Evolutionary conservation across 1,140 invertebrate species (phyloP), one percentile per base, ranked within the genome.

Genomic region (Euglossa dilemma): DNA sequence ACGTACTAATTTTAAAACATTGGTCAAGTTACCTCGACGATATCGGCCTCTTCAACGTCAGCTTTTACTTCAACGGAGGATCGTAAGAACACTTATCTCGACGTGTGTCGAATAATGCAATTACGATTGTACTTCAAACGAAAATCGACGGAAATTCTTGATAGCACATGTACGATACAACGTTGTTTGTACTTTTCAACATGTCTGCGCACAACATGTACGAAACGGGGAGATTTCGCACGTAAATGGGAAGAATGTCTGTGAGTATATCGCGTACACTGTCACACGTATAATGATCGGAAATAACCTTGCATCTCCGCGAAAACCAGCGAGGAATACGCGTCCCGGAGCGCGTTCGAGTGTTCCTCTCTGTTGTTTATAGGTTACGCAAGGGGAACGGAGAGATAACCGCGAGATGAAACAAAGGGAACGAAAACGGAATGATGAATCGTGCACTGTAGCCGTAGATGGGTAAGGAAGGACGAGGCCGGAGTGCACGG

Each of bases 401-500:
- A 25, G 14, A 36, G 16, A 50, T 16, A 16, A n/a, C 5, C 18
- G 47, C 16, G 25, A 45, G 18, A 57, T 16, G 14, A 45, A 20
- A 56, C 2, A 28, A 54, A 23, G 43, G 52, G 11, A 43, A 80
- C 20, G 20, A 54, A 59, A 47, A 43, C 54, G n/a, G 11, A 54
- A 52, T 76, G 61, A 47, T 70, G 36, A 36, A 36, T 36, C 36
- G 36, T 36, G 7, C 18, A 36, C 16, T 25, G 16, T 80, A 43
- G 63, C 52, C 52, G 76, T 70, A 18, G 20, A 50, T 61, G 45
- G 63, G n/a, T 20, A 18, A 59, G 52, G 45, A 61, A 71, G 36
- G 45, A 71, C 75, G 36, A 67, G 28, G 12, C 52, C 63, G 23
- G 75, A 76, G 50, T 64, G 66, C 77, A 76, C 78, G 78, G 59